Conservation (phyloP, 1,140 invertebrate genomes). For the Bombus breviceps region DNA sequence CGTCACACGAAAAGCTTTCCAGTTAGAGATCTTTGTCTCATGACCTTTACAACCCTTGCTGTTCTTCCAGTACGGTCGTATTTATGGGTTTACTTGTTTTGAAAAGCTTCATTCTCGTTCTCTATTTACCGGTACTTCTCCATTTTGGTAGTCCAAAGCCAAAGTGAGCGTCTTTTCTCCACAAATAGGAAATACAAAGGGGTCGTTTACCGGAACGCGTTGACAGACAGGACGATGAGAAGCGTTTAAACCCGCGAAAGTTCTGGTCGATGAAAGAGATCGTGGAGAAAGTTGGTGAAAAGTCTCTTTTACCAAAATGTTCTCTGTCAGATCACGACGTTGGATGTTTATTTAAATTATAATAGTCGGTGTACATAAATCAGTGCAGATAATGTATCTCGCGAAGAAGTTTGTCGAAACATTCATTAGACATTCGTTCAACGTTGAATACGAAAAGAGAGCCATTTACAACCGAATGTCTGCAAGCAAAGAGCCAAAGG, state of each 20-base stretch:
- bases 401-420: not conserved
- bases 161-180: not conserved
- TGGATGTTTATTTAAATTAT: not conserved
- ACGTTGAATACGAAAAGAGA: not conserved
- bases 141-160: not conserved
- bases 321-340: not conserved
- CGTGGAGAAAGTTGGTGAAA: not conserved
- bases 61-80: not conserved
- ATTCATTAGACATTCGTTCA: not conserved
- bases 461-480: not conserved
- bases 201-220: not conserved
- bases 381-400: not conserved
- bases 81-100: constrained; percentile 10
- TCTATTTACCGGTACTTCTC: not conserved
- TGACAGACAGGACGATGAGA: not conserved
- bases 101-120: not conserved
- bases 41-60: not conserved
- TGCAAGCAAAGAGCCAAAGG: not conserved
- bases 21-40: constrained; percentile 24
- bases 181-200: not conserved
- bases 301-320: not conserved
- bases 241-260: constrained; percentile 20
- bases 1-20: constrained; percentile 25
- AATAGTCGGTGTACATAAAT: not conserved
- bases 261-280: not conserved